Base-by-base conservation (phyloP, 2,797 vertebrate genomes). In the Pyrocephalus nanus region DNA sequence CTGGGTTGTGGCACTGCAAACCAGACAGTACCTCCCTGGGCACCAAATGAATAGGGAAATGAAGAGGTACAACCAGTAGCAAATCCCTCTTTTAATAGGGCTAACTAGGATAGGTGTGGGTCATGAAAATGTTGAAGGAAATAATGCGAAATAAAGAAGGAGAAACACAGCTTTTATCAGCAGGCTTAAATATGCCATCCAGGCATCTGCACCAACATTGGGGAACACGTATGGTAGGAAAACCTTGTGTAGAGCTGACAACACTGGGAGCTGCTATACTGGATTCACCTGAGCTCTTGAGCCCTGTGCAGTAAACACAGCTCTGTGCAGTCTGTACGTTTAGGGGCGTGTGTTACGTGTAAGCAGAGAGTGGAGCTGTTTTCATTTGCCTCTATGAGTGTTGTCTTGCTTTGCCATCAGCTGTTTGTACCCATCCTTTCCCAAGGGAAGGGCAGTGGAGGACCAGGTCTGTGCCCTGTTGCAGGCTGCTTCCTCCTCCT, bases 291-390 rank as follows among this genome's bases (percentile, higher is more conserved):
- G 57, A 92, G 62, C 71, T 69, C 0, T 19, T 19, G 27, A 92
- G 58, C 71, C 62, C 0, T 19, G 27, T 36, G 4, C 38, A 25
- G 17, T 45, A 53, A 89, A 47, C 32, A 20, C 6, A 55, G 22
- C 16, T 15, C 42, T 61, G 0, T 54, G 12, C 47, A 53, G 14
- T 40, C 11, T 55, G 20, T 74, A 14, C 5, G 0, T 34, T 48
- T 65, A 19, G 27, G 38, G 21, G 13, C 34, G 6, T 42, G 57
- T 53, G 11, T 74, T 50, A 38, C 42, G 6, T 1, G 4, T 71
- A 53, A 88, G 51, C 54, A 69, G 69, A 73, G 42, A 25, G 32
- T 65, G 45, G 55, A 71, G n/a, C 36, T 66, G 10, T 26, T 80
- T 61, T 40, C 51, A 0, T 55, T 76, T 79, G 50, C 77, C 78